These are phyloP conservation scores for Ashinkailepas kermadecensis DNA, from an alignment of 2,888 invertebrate genomes.

Conservation along the genomic window DNA sequence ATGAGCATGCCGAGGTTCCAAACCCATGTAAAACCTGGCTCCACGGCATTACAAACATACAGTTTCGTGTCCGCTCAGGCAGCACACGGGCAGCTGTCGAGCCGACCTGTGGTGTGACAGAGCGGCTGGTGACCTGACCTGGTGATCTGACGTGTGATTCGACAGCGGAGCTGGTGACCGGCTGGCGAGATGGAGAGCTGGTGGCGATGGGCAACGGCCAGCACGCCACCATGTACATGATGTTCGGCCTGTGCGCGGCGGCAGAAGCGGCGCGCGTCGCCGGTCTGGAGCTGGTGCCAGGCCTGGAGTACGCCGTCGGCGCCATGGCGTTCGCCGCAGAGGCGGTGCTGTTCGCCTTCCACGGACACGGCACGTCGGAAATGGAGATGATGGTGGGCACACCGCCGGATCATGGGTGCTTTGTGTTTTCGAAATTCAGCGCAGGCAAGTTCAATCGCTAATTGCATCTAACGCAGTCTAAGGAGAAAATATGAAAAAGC, in stretches of 20 bases:
- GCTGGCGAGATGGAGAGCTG: slow-evolving; percentile 37
- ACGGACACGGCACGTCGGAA: slow-evolving; percentile 44
- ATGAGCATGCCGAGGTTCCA: no score
- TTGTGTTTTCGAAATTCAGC: no score
- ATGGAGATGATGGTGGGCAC: slow-evolving; percentile 40
- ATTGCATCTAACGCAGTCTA: not conserved
- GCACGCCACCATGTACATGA: slow-evolving; percentile 44
- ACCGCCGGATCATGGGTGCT: no score
- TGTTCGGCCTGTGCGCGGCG: slow-evolving; percentile 38
- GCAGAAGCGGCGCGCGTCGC: not conserved
- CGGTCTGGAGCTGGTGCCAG: slow-evolving; percentile 38
- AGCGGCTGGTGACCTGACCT: no score
- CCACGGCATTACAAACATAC: no score
- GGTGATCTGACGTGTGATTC: no score
- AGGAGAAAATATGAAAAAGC: no score
- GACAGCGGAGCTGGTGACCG: slow-evolving; percentile 37
- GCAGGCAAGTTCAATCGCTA: no score
- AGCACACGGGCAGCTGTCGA: no score
- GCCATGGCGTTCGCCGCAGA: slow-evolving; percentile 44
- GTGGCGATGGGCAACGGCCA: slow-evolving; percentile 41
- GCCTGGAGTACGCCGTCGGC: slow-evolving; percentile 43
- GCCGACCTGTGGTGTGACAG: no score
- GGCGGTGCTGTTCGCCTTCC: slow-evolving; percentile 46
- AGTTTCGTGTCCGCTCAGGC: no score
- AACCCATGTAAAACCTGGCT: no score